A percentile compares a stretch with the other conserved stretches of the same genome.
Evolutionary conservation across 2,888 invertebrate species (phyloP).

Genomic region (Vanessa cardui): DNA sequence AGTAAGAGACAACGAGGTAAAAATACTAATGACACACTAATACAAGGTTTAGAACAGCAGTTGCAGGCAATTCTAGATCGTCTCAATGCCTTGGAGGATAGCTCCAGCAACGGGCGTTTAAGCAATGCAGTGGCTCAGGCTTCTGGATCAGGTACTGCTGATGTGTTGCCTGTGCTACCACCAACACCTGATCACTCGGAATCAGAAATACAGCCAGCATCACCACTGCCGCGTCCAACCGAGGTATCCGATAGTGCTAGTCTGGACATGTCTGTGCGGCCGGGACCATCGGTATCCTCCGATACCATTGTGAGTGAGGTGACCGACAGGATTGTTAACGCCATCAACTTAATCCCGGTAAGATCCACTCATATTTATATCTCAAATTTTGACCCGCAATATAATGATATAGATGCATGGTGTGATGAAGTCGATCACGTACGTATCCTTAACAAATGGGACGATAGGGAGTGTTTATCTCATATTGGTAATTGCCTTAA

Average conservation of each 20-base stretch:
- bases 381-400: constrained; percentile 4
- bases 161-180: background rate
- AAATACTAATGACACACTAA: constrained; percentile 1
- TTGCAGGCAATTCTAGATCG: constrained; percentile 1
- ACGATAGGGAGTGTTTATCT: background rate
- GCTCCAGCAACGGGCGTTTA: background rate
- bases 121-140: constrained; percentile 1
- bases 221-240: background rate
- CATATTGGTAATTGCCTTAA: constrained; percentile 2
- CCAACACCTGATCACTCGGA: background rate
- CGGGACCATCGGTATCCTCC: constrained; percentile 2
- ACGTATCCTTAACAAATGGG: background rate
- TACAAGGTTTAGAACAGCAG: constrained; percentile 1
- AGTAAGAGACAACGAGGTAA: constrained; percentile 1
- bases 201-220: background rate
- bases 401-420: constrained; percentile 5
- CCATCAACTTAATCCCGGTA: background rate
- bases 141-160: background rate
- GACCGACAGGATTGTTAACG: background rate
- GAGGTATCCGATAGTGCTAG: background rate
- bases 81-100: constrained; percentile 1
- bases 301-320: constrained; percentile 1
- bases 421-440: constrained; percentile 5
- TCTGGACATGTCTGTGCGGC: background rate
- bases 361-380: constrained; percentile 1